These are phyloP conservation scores for Rhabdornis inornatus DNA, from an alignment of 2,113 vertebrate genomes.

Conservation along the genomic window DNA sequence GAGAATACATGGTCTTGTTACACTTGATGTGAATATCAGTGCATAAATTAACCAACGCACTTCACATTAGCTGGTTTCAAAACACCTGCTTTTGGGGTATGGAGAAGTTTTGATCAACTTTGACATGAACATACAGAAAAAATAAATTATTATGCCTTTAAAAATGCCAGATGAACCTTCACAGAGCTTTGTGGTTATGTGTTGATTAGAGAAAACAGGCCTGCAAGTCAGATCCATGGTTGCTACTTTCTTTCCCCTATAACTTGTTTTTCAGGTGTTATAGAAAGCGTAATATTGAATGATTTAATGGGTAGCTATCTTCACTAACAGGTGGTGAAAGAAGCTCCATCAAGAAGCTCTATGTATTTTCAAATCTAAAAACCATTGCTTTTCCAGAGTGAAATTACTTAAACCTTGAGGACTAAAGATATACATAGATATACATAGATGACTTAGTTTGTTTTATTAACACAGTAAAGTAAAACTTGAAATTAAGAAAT, in stretches of 20 bases:
- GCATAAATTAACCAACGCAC: background rate
- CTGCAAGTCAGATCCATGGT: background rate
- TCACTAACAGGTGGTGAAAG: background rate
- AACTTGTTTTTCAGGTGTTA: background rate
- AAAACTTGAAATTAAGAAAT: background rate
- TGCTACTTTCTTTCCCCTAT: background rate
- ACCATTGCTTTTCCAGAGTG: background rate
- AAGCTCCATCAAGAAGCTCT: background rate
- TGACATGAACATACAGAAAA: background rate
- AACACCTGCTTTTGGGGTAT: background rate
- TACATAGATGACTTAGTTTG: background rate
- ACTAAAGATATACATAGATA: background rate
- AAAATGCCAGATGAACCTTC: background rate
- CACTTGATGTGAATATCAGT: background rate
- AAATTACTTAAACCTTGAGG: background rate
- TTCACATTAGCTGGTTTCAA: background rate
- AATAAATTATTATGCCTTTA: background rate
- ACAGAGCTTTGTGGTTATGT: background rate
- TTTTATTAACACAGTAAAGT: background rate
- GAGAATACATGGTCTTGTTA: background rate
- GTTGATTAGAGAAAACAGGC: background rate
- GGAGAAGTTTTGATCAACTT: background rate
- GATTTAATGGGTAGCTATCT: background rate
- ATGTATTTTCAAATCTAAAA: background rate
- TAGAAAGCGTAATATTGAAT: background rate